Conservation (phyloP, 30 jellyfish, hydroid and myxozoan genomes). For the Aurelia sp. region DNA sequence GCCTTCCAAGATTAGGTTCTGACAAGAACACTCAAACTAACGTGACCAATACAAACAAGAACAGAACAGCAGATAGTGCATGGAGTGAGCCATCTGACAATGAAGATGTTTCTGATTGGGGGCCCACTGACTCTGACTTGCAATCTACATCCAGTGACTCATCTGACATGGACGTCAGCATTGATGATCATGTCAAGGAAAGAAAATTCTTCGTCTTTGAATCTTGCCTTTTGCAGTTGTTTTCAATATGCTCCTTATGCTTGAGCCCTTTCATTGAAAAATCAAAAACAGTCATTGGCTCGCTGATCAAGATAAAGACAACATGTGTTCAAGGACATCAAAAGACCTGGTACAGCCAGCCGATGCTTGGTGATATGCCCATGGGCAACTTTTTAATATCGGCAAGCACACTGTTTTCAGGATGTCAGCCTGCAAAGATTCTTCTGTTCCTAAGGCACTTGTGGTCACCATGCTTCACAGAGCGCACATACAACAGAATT, state of each 20-base stretch:
- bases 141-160: slow-evolving; percentile 2
- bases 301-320: slow-evolving; percentile 1
- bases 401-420: slow-evolving; percentile 16
- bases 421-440: slow-evolving; percentile 21
- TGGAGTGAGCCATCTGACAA: slow-evolving; percentile 13
- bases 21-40: neutral
- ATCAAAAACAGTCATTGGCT: neutral
- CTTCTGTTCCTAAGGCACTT: slow-evolving; percentile 2
- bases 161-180: neutral
- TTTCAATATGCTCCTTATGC: neutral
- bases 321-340: neutral
- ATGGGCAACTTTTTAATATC: slow-evolving; percentile 17
- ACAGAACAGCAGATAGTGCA: neutral
- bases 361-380: slow-evolving; percentile 22
- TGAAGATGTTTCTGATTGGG: neutral
- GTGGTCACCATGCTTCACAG: slow-evolving; percentile 20
- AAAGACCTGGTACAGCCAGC: slow-evolving; percentile 21
- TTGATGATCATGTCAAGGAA: neutral
- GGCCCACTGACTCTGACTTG: neutral
- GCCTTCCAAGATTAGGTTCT: slow-evolving; percentile 5
- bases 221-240: slow-evolving; percentile 7
- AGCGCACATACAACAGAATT: slow-evolving; percentile 3
- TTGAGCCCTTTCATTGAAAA: neutral
- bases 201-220: slow-evolving; percentile 10
- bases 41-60: neutral